Evolutionary conservation across 1,140 invertebrate genomes (phyloP).

Genomic region (Sycophila sp.): DNA sequence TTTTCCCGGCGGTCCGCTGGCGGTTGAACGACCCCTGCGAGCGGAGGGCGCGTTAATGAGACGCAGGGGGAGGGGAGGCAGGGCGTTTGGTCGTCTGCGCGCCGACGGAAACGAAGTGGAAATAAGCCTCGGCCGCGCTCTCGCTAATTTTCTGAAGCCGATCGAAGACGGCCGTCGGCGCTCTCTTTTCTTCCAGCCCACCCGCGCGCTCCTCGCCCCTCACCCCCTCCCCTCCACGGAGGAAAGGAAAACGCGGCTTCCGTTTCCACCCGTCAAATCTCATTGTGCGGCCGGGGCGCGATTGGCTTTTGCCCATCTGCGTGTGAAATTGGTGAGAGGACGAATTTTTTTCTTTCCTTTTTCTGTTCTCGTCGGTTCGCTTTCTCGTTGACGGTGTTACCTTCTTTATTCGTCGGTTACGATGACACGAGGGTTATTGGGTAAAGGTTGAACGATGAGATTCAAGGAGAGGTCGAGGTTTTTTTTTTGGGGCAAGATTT

Average conservation of each 20-base stretch:
- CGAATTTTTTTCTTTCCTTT: no score
- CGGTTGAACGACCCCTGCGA: constrained; percentile 38
- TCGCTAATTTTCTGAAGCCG: constrained; percentile 48
- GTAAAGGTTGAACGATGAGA: no score
- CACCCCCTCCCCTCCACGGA: neutral
- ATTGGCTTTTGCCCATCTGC: no score
- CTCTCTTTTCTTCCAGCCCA: no score
- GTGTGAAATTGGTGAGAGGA: no score
- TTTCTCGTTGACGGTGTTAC: no score
- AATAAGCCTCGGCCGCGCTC: constrained; percentile 48
- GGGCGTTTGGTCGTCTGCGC: constrained; percentile 43
- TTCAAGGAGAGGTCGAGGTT: no score
- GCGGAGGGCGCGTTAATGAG: constrained; percentile 4
- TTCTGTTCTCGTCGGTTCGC: no score
- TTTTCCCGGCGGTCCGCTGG: no score
- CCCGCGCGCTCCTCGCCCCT: neutral
- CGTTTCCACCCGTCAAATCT: constrained; percentile 9
- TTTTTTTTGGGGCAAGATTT: no score
- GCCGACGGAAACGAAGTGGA: constrained; percentile 52
- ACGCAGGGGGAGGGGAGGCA: constrained; percentile 43
- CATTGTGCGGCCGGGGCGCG: neutral
- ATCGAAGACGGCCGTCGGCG: constrained; percentile 33
- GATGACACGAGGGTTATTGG: no score
- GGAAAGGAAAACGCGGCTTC: neutral
- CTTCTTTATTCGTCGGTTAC: no score